Evolutionary conservation across 2,888 invertebrate genomes (phyloP).

Genomic region (Lagria hirta): DNA sequence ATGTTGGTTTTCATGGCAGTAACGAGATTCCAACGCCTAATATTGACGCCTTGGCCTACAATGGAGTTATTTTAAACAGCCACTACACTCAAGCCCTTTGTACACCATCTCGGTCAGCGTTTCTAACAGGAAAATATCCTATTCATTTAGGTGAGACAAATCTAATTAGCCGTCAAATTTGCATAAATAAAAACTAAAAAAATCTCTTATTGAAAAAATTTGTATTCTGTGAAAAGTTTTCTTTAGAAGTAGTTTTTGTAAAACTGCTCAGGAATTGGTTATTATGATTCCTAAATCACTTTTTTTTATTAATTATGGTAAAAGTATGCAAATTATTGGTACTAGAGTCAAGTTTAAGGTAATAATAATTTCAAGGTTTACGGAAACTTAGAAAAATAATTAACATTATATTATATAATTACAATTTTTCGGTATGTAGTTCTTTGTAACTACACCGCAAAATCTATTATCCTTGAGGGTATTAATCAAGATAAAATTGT

Average conservation of each 20-base stretch:
- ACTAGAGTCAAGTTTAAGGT: too few species aligned
- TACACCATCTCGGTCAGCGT: conserved; percentile 80
- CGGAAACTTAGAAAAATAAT: too few species aligned
- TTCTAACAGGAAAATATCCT: conserved; percentile 86
- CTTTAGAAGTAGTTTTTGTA: neutral
- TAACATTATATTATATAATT: too few species aligned
- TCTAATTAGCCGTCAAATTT: neutral
- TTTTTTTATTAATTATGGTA: neutral
- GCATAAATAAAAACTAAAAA: too few species aligned
- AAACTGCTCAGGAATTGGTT: neutral
- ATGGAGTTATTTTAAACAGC: conserved; percentile 83
- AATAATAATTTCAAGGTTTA: too few species aligned
- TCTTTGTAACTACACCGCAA: too few species aligned
- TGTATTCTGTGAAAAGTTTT: neutral
- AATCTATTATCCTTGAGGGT: too few species aligned
- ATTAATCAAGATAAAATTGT: too few species aligned
- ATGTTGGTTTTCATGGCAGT: conserved; percentile 88
- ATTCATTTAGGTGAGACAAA: conserved; percentile 70
- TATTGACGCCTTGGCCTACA: conserved; percentile 83
- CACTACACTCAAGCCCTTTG: conserved; percentile 88
- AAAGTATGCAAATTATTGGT: too few species aligned
- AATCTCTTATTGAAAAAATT: neutral
- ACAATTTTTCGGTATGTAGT: too few species aligned
- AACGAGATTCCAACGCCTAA: conserved; percentile 89
- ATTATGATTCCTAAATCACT: neutral